Evolutionary conservation across 2,888 invertebrate species (phyloP).

Genomic region (Archips xylosteana): DNA sequence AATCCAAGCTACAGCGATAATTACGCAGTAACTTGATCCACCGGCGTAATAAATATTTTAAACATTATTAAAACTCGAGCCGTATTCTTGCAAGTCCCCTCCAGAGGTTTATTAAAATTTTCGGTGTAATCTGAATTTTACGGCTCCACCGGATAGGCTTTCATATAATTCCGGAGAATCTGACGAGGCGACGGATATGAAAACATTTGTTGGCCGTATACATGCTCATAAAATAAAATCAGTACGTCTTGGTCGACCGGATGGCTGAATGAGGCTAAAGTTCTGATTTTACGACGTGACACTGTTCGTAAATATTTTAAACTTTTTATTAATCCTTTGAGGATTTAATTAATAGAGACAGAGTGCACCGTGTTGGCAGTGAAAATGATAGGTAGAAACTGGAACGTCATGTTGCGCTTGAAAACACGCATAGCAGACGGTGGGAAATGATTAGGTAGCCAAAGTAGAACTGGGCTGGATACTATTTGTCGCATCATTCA

Average conservation of each 20-base stretch:
- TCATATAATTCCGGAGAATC: conserved; percentile 59
- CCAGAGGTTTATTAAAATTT: conserved; percentile 63
- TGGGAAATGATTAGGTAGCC: too few relatives aligned
- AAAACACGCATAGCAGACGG: too few relatives aligned
- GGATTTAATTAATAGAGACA: too few relatives aligned
- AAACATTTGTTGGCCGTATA: conserved; percentile 56
- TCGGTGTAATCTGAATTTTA: conserved; percentile 64
- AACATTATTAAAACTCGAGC: conserved; percentile 46
- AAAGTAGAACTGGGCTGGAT: too few relatives aligned
- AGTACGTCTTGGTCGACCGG: conserved; percentile 16
- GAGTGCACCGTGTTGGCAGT: too few relatives aligned
- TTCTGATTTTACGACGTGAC: background rate
- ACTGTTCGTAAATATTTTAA: too few relatives aligned
- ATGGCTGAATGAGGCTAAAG: conserved; percentile 23
- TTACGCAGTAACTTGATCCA: conserved; percentile 28
- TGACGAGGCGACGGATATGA: conserved; percentile 58
- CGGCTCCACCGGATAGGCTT: conserved; percentile 54
- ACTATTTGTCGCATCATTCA: too few relatives aligned
- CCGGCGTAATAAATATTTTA: conserved; percentile 39
- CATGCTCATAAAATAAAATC: conserved; percentile 53
- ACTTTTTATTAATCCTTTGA: too few relatives aligned
- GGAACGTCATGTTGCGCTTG: too few relatives aligned
- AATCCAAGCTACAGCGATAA: conserved; percentile 22
- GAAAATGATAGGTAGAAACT: too few relatives aligned
- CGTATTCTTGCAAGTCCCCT: conserved; percentile 45